These are phyloP conservation scores for Pachycephus smyrnensis DNA, from an alignment of 2,888 invertebrate genomes.

Conservation along the genomic window DNA sequence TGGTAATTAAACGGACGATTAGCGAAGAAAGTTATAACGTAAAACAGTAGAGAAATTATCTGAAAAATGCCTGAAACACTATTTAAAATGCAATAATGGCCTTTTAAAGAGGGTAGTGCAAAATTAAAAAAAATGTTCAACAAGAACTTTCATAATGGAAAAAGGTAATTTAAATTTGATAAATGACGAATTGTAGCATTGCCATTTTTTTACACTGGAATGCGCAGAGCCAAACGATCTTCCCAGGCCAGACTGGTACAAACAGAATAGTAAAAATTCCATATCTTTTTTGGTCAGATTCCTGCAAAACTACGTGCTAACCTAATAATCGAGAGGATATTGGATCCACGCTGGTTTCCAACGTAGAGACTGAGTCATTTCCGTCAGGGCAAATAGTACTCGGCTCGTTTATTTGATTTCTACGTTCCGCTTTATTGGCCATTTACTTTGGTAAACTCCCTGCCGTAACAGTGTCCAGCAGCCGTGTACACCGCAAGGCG, in stretches of 20 bases:
- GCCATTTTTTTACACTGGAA: background rate
- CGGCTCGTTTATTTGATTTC: conserved; percentile 1
- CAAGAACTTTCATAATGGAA: no score
- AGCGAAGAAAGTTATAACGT: background rate
- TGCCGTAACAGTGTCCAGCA: background rate
- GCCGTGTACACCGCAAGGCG: background rate
- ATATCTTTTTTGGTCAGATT: background rate
- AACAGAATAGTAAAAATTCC: background rate
- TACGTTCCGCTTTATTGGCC: background rate
- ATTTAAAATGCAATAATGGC: background rate
- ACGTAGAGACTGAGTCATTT: conserved; percentile 5
- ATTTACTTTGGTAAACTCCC: background rate
- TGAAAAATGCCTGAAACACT: background rate
- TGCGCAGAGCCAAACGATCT: background rate
- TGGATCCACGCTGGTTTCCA: background rate
- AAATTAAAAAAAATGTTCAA: no score
- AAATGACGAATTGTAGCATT: background rate
- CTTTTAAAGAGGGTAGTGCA: no score
- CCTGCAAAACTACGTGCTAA: background rate
- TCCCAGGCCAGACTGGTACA: no score
- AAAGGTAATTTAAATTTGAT: no score
- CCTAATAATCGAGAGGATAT: background rate
- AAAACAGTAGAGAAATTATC: background rate
- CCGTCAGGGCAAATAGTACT: background rate
- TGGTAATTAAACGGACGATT: background rate